Evolutionary conservation across 2,797 vertebrate genomes (phyloP), one percentile per base, ranked within the genome.

Genomic region (Helicolenus hilgendorfi): DNA sequence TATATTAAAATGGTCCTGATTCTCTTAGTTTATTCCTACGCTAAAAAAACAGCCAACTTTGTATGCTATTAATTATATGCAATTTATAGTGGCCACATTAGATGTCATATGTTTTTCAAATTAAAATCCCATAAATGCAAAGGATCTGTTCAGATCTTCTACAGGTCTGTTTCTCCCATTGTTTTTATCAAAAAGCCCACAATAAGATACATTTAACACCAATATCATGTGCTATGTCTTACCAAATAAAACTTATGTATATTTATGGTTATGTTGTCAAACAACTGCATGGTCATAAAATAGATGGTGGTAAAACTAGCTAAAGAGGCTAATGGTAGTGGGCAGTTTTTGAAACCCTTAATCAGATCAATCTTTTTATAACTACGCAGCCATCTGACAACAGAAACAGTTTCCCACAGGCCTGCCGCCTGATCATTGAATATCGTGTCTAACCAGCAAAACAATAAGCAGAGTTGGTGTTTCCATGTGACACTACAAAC

Each of bases 341-440:
- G 11, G 15, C 64, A 72, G 79, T 78, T 81, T 41, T 59, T 24
- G 27, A 90, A 31, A 63, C 31, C 38, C 29, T 63, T 55, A 26
- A 86, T 84, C 35, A 79, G 35, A 83, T 79, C 1, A 67, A 29
- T 76, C 26, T 56, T 85, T 82, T 84, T 60, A 77, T 76, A 80
- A 69, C 11, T 35, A 90, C 33, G 3, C 63, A 68, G 18, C 41
- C 41, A 49, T 49, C 41, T 49, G 41, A 49, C 41, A 18, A 63
- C 56, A 79, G 55, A 71, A 72, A 65, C 20, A 7, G 15, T 69
- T 84, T 79, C 70, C 45, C 53, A 77, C 64, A 22, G 36, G 31
- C 74, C n/a, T 83, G 80, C 78, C 33, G 71, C 31, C 69, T 71
- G 70, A 72, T 70, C 45, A 76, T 59, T 53, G 41, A 56, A 6